phyloP scores from a whole-genome alignment of 2,113 vertebrate species.

The Mohoua ochrocephala region DNA sequence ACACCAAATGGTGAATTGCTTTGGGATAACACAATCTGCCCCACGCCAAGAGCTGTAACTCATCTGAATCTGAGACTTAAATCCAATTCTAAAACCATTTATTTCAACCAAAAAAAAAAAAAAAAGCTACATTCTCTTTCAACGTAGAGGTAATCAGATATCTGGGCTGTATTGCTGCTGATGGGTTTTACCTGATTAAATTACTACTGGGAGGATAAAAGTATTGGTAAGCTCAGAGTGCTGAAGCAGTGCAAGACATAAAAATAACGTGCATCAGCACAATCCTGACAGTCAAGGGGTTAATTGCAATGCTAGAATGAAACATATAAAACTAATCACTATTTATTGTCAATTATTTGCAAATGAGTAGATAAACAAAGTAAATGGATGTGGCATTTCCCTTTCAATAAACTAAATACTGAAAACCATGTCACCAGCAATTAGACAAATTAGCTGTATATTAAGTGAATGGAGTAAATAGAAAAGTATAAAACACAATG shows the following conservation, averaged over 20 bases:
- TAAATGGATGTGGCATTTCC: not conserved
- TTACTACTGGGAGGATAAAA: not conserved
- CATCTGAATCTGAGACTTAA: not conserved
- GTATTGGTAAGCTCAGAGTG: not conserved
- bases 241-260: not conserved
- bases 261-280: not conserved
- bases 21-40: not conserved
- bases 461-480: slow-evolving; percentile 35
- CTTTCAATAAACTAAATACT: not conserved
- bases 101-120: not conserved
- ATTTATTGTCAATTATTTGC: slow-evolving; percentile 4
- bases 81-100: not conserved
- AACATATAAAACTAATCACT: not conserved
- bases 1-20: not conserved
- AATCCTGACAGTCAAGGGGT: not conserved
- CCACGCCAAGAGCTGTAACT: not conserved
- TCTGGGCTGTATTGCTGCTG: not conserved
- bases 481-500: slow-evolving; percentile 23
- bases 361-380: not conserved
- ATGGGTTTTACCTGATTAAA: not conserved
- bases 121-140: not conserved
- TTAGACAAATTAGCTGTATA: slow-evolving; percentile 14
- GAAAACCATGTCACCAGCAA: not conserved
- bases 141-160: not conserved
- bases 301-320: not conserved